Percentiles rank a stretch among this genome's conserved stretches.
Conservation (phyloP, 2,888 invertebrate genomes). For the Volucella bombylans region DNA sequence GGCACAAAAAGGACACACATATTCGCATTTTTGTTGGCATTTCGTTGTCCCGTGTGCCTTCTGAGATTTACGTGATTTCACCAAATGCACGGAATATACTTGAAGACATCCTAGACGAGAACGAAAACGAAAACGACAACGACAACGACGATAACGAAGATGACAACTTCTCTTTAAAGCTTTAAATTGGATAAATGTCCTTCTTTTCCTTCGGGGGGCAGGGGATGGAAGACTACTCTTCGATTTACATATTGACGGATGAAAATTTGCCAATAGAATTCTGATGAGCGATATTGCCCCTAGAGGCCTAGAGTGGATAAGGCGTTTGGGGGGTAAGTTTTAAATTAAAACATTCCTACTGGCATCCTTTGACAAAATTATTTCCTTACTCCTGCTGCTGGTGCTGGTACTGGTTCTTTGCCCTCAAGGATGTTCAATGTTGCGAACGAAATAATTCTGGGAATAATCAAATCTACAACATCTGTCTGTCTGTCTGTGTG, state of each 20-base stretch:
- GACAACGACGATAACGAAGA: neutral
- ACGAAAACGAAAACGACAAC: no score
- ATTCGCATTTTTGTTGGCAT: constrained; percentile 60
- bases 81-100: constrained; percentile 36
- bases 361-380: constrained; percentile 72
- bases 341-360: constrained; percentile 72
- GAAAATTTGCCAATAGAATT: constrained; percentile 73
- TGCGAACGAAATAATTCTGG: constrained; percentile 60
- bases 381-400: constrained; percentile 27
- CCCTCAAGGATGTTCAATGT: constrained; percentile 62
- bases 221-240: constrained; percentile 24
- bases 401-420: neutral
- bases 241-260: constrained; percentile 72
- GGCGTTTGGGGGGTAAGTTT: constrained; percentile 32
- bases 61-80: constrained; percentile 67
- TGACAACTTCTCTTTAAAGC: constrained; percentile 32
- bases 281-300: constrained; percentile 64
- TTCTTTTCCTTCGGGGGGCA: constrained; percentile 15
- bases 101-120: neutral
- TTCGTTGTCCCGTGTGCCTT: constrained; percentile 25
- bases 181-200: constrained; percentile 50
- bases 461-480: constrained; percentile 69
- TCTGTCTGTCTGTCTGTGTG: constrained; percentile 60
- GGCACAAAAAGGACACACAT: constrained; percentile 56
- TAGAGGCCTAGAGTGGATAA: neutral